A percentile compares a stretch with the other conserved stretches of the same genome.
Evolutionary conservation across 1,140 invertebrate species (phyloP).

Genomic region (Zaprionus lachaisei): DNA sequence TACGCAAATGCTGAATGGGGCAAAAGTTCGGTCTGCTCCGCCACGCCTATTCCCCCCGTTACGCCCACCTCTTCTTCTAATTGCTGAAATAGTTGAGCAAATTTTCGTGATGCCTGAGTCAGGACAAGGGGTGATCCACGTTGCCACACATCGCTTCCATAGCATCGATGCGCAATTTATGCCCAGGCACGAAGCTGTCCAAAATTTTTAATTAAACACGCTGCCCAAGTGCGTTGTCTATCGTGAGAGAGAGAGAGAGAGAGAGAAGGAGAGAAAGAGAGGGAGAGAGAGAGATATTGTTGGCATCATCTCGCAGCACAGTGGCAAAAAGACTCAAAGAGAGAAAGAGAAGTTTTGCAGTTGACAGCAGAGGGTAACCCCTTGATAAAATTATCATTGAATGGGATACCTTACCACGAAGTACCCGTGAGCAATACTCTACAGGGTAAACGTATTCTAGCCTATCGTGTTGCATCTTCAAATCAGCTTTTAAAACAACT

Average conservation of each 20-base stretch:
- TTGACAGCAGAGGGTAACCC: no score
- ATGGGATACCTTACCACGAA: no score
- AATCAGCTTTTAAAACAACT: no score
- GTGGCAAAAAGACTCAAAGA: neutral
- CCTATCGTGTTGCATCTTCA: no score
- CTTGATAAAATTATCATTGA: no score
- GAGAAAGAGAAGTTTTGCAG: no score
- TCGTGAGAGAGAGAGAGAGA: neutral
- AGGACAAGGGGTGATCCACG: neutral
- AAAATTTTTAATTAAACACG: slow-evolving; percentile 74
- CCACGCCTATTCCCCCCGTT: neutral
- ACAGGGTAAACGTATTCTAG: no score
- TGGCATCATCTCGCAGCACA: neutral
- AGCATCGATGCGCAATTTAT: slow-evolving; percentile 69
- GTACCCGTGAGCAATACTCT: no score
- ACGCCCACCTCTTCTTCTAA: slow-evolving; percentile 41
- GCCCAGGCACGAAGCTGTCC: slow-evolving; percentile 68
- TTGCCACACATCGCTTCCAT: slow-evolving; percentile 13
- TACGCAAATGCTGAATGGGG: slow-evolving; percentile 24
- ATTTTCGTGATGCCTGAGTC: slow-evolving; percentile 21
- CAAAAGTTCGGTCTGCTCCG: slow-evolving; percentile 9
- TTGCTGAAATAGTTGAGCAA: slow-evolving; percentile 73
- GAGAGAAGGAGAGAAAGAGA: no score
- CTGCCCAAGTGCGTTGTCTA: slow-evolving; percentile 19
- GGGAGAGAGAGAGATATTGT: no score